phyloP scores from a whole-genome alignment of 1,140 invertebrate species.

The Frieseomelitta varia region DNA sequence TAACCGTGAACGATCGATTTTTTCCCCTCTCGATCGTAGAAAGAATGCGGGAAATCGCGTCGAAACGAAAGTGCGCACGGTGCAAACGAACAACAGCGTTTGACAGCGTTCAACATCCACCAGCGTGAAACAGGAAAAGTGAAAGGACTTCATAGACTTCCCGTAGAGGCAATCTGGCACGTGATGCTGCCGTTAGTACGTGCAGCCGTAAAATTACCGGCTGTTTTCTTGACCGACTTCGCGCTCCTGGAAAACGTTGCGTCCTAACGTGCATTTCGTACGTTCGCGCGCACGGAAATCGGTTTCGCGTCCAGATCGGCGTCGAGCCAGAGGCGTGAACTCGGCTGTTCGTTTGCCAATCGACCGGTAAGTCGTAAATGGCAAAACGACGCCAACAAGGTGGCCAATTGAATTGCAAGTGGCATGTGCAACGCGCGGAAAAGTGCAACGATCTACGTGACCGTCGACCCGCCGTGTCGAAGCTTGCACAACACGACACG shows the following conservation, averaged over 20 bases:
- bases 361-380: slow-evolving; percentile 5
- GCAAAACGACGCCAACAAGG: slow-evolving; percentile 24
- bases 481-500: slow-evolving; percentile 29
- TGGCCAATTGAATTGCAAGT: slow-evolving; percentile 42
- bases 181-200: slow-evolving; percentile 24
- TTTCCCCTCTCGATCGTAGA: no score
- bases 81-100: not conserved
- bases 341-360: not conserved
- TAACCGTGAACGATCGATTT: slow-evolving; percentile 9
- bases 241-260: not conserved
- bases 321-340: not conserved
- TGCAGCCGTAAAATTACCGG: not conserved
- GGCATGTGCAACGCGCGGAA: slow-evolving; percentile 4
- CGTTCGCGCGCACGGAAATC: not conserved
- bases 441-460: slow-evolving; percentile 54
- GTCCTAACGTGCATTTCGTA: no score
- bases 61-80: not conserved
- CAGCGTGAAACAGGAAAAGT: slow-evolving; percentile 59
- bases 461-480: slow-evolving; percentile 16
- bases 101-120: slow-evolving; percentile 19
- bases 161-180: slow-evolving; percentile 28
- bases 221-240: not conserved
- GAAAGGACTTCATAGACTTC: slow-evolving; percentile 57
- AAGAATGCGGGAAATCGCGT: slow-evolving; percentile 26
- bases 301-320: not conserved